Conservation (phyloP, 2,797 vertebrate genomes). For the Potorous gilbertii region DNA sequence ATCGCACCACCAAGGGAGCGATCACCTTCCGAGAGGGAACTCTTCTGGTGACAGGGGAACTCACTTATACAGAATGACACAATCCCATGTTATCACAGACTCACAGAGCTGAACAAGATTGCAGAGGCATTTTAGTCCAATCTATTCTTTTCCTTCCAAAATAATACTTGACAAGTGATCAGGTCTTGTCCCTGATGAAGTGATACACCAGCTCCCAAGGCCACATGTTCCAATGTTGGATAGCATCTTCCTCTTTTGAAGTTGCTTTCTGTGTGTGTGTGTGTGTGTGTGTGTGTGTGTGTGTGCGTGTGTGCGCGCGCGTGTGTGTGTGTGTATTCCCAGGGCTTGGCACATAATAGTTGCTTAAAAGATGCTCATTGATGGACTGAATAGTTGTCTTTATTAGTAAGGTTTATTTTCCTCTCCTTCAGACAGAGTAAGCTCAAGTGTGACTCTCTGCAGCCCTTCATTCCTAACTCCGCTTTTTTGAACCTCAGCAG, state of each 20-base stretch:
- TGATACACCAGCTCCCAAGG: background rate
- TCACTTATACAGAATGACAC: background rate
- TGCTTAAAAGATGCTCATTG: background rate
- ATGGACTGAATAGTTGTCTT: background rate
- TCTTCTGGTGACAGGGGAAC: background rate
- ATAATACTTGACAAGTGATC: background rate
- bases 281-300: too few species aligned
- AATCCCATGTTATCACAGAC: background rate
- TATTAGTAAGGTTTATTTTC: background rate
- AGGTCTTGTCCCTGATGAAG: background rate
- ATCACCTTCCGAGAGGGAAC: background rate
- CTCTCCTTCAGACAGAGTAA: background rate
- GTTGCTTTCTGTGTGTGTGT: background rate
- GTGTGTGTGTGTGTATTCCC: background rate
- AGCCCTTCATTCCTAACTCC: background rate
- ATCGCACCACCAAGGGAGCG: background rate
- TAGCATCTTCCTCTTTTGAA: background rate
- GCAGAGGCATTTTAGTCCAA: background rate
- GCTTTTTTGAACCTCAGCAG: background rate
- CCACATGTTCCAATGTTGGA: background rate
- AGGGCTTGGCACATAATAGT: background rate
- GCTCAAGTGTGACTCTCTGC: background rate
- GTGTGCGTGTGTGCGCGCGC: too few species aligned
- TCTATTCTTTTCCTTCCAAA: background rate
- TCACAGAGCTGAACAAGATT: background rate